Evolutionary conservation across 2,888 invertebrate genomes (phyloP), one percentile per base, ranked within the genome.

Genomic region (Masnerella sp.): DNA sequence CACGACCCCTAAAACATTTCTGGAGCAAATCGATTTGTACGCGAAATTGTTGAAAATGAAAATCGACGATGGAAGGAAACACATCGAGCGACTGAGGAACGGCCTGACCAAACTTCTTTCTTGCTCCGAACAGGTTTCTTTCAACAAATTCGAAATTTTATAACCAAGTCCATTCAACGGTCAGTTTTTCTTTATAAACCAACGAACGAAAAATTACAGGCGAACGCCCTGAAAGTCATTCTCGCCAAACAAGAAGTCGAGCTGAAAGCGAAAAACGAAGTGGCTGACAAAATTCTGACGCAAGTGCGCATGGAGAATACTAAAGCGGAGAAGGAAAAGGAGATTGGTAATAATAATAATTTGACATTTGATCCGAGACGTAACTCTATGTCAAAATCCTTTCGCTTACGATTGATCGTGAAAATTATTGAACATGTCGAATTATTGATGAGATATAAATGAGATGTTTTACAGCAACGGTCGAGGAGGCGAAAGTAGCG

Each of bases 1-100:
- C 87, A 98, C 98, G 0, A 98, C 98, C 0, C 98, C 98, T 0
- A 98, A 98, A 89, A 95, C 96, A 0, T 98, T 97, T 88, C 88
- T 98, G 43, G 98, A 98, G 85, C 95, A 96, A 84, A 97, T 98
- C 68, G 91, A 93, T 8, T 89, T 98, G 3, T 98, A 93, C 82
- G 89, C 91, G 0, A 95, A 94, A 83, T 87, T 95, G 4, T 85
- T 95, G 17, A 90, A 87, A 14, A 92, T 91, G 76, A 94, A 94
- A 83, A 91, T 91, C 0, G 87, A 85, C 5, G 92, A 94, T 58
- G 90, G 96, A 42, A 90, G 91, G 77, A 91, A 92, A 77, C 94
- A 94, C 88, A 94, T 97, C 32, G 84, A 88, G 0, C 90, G 97
- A 74, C 89, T 98, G 7, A 95, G 95, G 87, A 96, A 94, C 83